Evolutionary conservation across 1,140 invertebrate species (phyloP), one percentile per base, ranked within the genome.

Genomic region (Drosophila tani): DNA sequence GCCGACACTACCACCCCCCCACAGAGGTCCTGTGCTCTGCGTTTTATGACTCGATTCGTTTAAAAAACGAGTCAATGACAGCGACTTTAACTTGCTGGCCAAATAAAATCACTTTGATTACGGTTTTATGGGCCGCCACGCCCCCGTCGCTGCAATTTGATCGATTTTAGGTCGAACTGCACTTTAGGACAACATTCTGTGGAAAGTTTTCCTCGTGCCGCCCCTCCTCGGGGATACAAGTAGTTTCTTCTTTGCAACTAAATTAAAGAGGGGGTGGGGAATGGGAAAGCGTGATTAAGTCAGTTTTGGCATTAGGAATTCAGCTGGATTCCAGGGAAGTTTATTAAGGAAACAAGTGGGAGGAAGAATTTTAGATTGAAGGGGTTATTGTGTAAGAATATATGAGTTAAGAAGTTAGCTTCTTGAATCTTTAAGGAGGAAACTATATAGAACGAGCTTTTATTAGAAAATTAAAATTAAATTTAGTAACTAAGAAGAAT

Each of bases 101-200:
- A 75, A 70, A 82, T 67, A 63, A 79, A 83, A 75, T 79, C 70
- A 68, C 81, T 75, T 67, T 83, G 81, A 83, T 83, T 83, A 76
- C 75, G 56, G 60, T 79, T 79, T 82, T 82, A 82, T 75, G 59
- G 59, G 32, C n/a, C 46, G 32, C 17, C 57, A 49, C 62, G 62
- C 67, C 78, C 60, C 41, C 32, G 14, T 32, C 43, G 21, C 12
- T 62, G 68, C 69, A 63, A 46, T 80, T 79, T 79, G 62, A 80
- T 80, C 77, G 75, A 80, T 79, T 79, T 46, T 38, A 53, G 38
- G 45, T 50, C 27, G 15, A 27, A 69, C 14, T 69, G 66, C 66
- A 69, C 51, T 69, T 35, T 29, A 12, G 27, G n/a, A 45, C 38
- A 14, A 32, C 38, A 19, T 29, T 29, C 40, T 63, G 58, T 63